phyloP scores from a whole-genome alignment of 2,797 vertebrate species.

The Anniella stebbinsi region DNA sequence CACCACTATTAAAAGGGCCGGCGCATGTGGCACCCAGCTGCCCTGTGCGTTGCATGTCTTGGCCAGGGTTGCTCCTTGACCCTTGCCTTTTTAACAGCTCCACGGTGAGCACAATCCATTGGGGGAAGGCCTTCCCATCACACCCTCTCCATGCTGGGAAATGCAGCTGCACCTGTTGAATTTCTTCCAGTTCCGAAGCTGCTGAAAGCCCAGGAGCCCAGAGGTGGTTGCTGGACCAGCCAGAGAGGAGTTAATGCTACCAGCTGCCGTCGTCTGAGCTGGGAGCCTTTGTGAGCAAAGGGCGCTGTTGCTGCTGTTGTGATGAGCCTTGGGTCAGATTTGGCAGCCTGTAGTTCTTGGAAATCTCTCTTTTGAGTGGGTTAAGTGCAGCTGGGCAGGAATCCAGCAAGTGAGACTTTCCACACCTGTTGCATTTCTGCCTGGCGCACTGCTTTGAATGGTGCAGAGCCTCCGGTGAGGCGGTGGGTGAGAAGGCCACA shows the following conservation, averaged over 20 bases:
- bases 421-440: background rate
- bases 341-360: background rate
- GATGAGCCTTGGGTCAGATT: background rate
- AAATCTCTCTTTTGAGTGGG: background rate
- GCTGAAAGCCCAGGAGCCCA: background rate
- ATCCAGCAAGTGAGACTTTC: background rate
- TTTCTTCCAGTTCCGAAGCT: background rate
- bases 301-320: background rate
- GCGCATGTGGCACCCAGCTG: too few relatives aligned
- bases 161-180: background rate
- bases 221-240: background rate
- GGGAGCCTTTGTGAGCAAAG: constrained; percentile 24
- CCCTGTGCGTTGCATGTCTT: too few relatives aligned
- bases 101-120: background rate
- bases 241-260: constrained; percentile 16
- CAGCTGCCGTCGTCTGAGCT: constrained; percentile 46
- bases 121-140: background rate
- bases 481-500: background rate
- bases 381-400: background rate
- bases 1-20: too few relatives aligned
- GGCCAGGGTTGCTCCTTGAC: too few relatives aligned
- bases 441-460: background rate
- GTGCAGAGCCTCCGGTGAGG: too few relatives aligned
- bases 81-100: background rate
- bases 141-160: background rate